phyloP scores from a whole-genome alignment of 2,888 invertebrate genomes.

The Diaphora mendica region DNA sequence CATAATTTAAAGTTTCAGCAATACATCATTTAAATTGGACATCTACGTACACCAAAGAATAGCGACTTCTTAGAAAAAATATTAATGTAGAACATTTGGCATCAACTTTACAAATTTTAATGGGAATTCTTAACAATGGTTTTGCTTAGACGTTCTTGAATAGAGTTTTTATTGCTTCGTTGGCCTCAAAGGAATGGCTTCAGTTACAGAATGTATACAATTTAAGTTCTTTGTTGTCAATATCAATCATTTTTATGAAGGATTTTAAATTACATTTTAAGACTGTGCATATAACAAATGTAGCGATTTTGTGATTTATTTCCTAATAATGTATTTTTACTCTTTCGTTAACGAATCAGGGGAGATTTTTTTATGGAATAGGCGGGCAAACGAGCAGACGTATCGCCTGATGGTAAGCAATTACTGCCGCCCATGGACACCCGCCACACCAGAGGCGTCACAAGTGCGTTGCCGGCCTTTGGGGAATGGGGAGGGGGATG shows the following conservation, averaged over 20 bases:
- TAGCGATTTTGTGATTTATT: background rate
- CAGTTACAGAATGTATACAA: background rate
- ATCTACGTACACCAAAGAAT: slow-evolving; percentile 21
- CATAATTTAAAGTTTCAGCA: background rate
- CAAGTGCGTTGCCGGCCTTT: too few relatives aligned
- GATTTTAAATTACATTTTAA: background rate
- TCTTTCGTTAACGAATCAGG: background rate
- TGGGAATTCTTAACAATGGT: slow-evolving; percentile 36
- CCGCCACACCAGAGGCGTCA: too few relatives aligned
- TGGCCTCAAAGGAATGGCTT: background rate
- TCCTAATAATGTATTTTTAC: background rate
- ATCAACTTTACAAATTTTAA: slow-evolving; percentile 50
- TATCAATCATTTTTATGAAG: slow-evolving; percentile 2
- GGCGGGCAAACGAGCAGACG: too few relatives aligned
- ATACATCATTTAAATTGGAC: slow-evolving; percentile 48
- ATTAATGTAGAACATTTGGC: slow-evolving; percentile 46
- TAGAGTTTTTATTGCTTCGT: slow-evolving; percentile 14
- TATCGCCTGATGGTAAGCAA: too few relatives aligned
- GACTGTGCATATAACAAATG: background rate
- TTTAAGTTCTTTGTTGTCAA: background rate
- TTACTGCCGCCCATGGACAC: too few relatives aligned
- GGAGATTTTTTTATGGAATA: too few relatives aligned
- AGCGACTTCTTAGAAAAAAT: slow-evolving; percentile 31
- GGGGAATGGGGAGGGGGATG: too few relatives aligned
- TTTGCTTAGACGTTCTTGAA: slow-evolving; percentile 12